Evolutionary conservation across 2,113 vertebrate genomes (phyloP), one percentile per base, ranked within the genome.

Genomic region (Paramisgurnus dabryanus): DNA sequence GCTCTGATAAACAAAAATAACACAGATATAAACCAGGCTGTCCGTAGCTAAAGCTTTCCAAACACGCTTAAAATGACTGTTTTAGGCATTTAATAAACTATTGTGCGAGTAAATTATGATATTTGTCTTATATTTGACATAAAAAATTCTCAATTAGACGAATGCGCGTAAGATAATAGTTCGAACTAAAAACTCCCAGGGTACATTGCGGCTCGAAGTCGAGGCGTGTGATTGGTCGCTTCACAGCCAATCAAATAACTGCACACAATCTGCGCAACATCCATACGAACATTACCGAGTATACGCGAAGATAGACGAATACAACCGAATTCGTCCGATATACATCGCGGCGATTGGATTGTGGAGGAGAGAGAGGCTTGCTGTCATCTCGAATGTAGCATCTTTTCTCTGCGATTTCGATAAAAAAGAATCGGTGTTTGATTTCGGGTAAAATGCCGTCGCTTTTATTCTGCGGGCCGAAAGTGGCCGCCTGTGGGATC

Each of bases 401-500:
- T 63, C 15, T 4, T 81, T 63, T 39, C 7, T 17, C 50, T 7
- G 47, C 45, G 34, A 15, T 57, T 69, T 50, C 17, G 40, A 53
- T 3, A 58, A 27, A 13, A 13, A 12, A 47, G 0, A 78, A 7
- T 5, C 43, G n/a, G 57, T 49, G 55, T 7, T 0, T 0, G 7
- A 12, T 17, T 7, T 41, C 11, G 22, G 27, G 6, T 47, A 67
- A 53, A 76, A 93, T 97, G 96, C 94, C 93, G 65, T 96, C 96
- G 78, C 90, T 97, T 15, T 88, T 97, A 80, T 97, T 96, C 86
- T 97, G 96, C 79, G 96, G 96, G 53, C 96, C 96, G 8, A 97
- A 97, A 91, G 87, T 96, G 94, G 96, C 96, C 40, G 96, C 96
- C 43, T 97, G 96, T 86, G 96, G 96, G 64, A 96, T 97, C 67